phyloP scores from a whole-genome alignment of 2,888 invertebrate genomes.

The Mesoligia furuncula region DNA sequence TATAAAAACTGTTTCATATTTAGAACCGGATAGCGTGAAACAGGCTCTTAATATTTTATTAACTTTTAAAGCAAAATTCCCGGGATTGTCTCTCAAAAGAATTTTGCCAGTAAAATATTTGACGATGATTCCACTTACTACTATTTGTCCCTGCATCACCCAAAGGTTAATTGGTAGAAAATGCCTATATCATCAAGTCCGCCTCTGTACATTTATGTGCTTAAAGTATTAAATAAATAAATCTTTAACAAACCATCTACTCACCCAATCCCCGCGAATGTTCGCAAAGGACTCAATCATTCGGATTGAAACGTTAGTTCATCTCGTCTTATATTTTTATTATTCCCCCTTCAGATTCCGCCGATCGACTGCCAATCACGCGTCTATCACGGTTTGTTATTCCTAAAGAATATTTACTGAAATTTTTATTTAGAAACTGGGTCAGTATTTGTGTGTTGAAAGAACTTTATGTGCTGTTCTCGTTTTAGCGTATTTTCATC shows the following conservation, averaged over 20 bases:
- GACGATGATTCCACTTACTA: too few species aligned
- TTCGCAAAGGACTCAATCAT: slow-evolving; percentile 59
- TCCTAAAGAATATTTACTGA: slow-evolving; percentile 30
- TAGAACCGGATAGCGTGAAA: too few species aligned
- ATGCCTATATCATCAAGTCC: too few species aligned
- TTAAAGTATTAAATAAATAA: too few species aligned
- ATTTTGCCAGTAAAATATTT: too few species aligned
- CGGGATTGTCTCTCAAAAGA: too few species aligned
- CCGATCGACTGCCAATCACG: slow-evolving; percentile 50
- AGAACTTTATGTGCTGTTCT: neutral
- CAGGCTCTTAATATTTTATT: too few species aligned
- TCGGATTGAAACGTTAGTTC: slow-evolving; percentile 53
- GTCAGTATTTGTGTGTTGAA: neutral
- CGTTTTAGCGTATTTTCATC: neutral
- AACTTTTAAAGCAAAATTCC: too few species aligned
- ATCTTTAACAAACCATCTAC: slow-evolving; percentile 50
- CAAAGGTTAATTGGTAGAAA: too few species aligned
- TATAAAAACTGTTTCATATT: too few species aligned
- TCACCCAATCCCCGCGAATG: slow-evolving; percentile 33
- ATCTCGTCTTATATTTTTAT: slow-evolving; percentile 55
- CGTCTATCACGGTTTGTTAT: slow-evolving; percentile 43
- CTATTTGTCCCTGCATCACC: too few species aligned
- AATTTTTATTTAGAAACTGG: slow-evolving; percentile 17
- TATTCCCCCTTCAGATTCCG: slow-evolving; percentile 47
- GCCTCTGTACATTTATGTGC: too few species aligned